Evolutionary conservation across 2,888 invertebrate genomes (phyloP).

Genomic region (Pseudeuparius sepicola): DNA sequence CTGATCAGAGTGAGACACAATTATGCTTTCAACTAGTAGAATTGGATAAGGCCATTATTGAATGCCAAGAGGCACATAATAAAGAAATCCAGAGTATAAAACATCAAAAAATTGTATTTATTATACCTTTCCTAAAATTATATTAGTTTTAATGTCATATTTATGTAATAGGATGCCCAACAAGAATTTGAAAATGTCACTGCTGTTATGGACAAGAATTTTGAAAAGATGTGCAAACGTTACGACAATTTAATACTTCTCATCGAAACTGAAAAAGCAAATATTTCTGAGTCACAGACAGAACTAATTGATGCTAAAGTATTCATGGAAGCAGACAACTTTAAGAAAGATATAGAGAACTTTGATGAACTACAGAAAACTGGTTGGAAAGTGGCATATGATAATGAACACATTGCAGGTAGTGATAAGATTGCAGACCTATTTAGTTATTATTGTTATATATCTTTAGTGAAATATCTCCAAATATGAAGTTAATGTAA

Average conservation of each 20-base stretch:
- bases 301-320: conserved; percentile 25
- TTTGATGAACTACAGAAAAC: conserved; percentile 24
- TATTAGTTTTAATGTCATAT: conserved; percentile 1
- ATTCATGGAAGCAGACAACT: conserved; percentile 21
- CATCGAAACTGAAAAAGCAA: conserved; percentile 26
- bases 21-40: conserved; percentile 24
- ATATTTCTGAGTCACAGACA: conserved; percentile 25
- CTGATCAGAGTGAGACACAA: conserved; percentile 20
- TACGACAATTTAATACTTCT: conserved; percentile 25
- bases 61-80: conserved; percentile 27
- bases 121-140: conserved; percentile 1
- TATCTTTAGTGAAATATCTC: no score
- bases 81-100: conserved; percentile 26
- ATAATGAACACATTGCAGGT: conserved; percentile 26
- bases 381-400: conserved; percentile 26
- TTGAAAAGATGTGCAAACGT: conserved; percentile 24
- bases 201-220: conserved; percentile 25
- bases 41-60: conserved; percentile 28
- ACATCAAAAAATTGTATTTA: conserved; percentile 27
- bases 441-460: no score
- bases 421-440: no score
- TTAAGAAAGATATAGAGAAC: conserved; percentile 25
- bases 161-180: conserved; percentile 27
- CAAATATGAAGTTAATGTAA: no score
- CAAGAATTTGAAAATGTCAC: conserved; percentile 26